Evolutionary conservation across 2,113 vertebrate genomes (phyloP), one percentile per base, ranked within the genome.

Genomic region (Chionodraco myersi): DNA sequence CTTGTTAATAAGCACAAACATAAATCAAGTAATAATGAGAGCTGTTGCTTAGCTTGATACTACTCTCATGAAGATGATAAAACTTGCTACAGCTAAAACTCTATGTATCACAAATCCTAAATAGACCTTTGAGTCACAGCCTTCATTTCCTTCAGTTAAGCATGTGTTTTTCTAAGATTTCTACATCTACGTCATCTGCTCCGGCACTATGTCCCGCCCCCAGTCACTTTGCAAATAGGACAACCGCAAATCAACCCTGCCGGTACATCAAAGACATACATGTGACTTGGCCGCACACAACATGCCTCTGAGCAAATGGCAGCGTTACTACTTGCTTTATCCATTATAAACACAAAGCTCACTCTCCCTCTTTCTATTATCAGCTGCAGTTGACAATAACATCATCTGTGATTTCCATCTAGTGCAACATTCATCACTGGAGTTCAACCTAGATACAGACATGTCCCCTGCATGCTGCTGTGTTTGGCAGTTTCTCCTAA

Each of bases 391-490:
- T 57, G 78, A 84, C 49, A 64, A 76, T 21, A 67, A 61, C 51
- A 83, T 67, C 57, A 76, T 82, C 77, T 76, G 23, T 15, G 26
- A 49, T 60, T 61, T 47, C 5, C 54, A 77, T 84, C 57, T 13
- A 34, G 16, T 2, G n/a, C 72, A 80, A 73, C 58, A 82, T 84
- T 78, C 70, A 45, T 72, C 21, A 13, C 54, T 7, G 15, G 23
- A 72, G 52, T 76, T 77, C 47, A 72, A 44, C 56, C 49, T 74
- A 68, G 78, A 77, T 83, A 53, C 56, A 83, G 72, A 77, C 52
- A n/a, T 18, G 12, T 23, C 16, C 0, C 21, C 21, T 66, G 9
- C 34, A 61, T 7, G n/a, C 34, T 23, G 61, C n/a, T 52, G 62
- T 64, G 62, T 47, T 48, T 23, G 62, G 62, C 53, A 18, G 57